phyloP scores from a whole-genome alignment of 2,113 vertebrate species.

The Lipophrys pholis region DNA sequence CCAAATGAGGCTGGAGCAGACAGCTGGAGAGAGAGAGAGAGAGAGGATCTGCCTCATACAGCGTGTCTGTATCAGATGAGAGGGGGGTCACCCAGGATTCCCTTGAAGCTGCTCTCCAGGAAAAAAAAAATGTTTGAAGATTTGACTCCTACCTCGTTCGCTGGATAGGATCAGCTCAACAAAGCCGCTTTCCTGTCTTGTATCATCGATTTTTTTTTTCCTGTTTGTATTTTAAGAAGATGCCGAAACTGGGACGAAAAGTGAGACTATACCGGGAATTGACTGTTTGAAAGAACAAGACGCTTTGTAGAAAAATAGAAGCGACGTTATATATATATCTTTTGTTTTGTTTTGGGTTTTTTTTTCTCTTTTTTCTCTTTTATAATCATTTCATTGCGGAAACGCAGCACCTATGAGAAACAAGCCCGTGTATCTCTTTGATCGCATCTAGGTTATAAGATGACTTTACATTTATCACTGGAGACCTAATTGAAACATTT shows the following conservation, averaged over 20 bases:
- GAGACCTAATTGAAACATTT: neutral
- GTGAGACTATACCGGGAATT: constrained; percentile 49
- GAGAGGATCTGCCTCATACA: constrained; percentile 44
- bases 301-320: constrained; percentile 36
- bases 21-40: constrained; percentile 29
- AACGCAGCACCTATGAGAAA: neutral
- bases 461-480: neutral
- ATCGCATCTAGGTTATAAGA: neutral
- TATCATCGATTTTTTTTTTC: constrained; percentile 5
- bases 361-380: neutral
- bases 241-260: constrained; percentile 60
- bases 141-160: constrained; percentile 18
- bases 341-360: neutral
- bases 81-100: constrained; percentile 69
- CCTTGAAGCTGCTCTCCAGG: constrained; percentile 62
- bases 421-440: constrained; percentile 2
- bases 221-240: constrained; percentile 37
- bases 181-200: constrained; percentile 11
- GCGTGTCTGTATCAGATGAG: constrained; percentile 63
- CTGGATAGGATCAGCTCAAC: constrained; percentile 37
- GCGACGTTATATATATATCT: neutral
- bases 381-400: neutral
- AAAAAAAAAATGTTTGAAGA: constrained; percentile 32
- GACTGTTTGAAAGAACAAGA: constrained; percentile 42
- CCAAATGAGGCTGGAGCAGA: constrained; percentile 45